phyloP scores from a whole-genome alignment of 2,888 invertebrate species.

The Dione vanillae region DNA sequence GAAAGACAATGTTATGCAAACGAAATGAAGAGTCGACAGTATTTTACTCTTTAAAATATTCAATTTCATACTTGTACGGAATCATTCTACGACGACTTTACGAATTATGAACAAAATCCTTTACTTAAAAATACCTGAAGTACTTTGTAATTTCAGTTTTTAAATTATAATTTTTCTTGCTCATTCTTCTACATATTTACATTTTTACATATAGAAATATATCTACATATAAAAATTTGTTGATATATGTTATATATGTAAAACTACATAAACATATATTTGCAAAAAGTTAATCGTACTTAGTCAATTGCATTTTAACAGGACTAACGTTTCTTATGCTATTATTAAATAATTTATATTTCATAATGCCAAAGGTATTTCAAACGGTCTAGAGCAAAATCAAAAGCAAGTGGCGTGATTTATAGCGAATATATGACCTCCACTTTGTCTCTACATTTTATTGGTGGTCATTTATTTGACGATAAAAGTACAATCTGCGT shows the following conservation, averaged over 20 bases:
- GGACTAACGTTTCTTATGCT: neutral
- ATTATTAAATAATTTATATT: neutral
- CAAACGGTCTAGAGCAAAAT: constrained; percentile 6
- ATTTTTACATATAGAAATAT: too few species aligned
- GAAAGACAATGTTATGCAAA: neutral
- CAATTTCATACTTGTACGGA: neutral
- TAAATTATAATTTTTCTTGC: too few species aligned
- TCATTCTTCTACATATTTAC: too few species aligned
- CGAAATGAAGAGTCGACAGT: neutral
- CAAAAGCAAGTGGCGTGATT: constrained; percentile 10
- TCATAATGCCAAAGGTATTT: neutral
- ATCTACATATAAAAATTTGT: too few species aligned
- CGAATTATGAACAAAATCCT: neutral
- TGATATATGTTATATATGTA: too few species aligned
- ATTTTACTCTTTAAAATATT: neutral
- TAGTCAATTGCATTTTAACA: neutral
- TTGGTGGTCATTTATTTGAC: constrained; percentile 14
- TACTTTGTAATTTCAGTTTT: too few species aligned
- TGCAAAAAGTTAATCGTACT: too few species aligned
- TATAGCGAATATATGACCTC: constrained; percentile 17
- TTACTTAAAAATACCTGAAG: neutral
- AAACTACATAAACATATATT: too few species aligned
- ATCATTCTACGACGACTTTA: too few species aligned
- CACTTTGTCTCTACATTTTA: constrained; percentile 23
- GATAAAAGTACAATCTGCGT: constrained; percentile 13